A percentile compares a stretch with the other conserved stretches of the same genome.
phyloP scores from a whole-genome alignment of 2,797 vertebrate genomes.

The Pantherophis alleghaniensis region DNA sequence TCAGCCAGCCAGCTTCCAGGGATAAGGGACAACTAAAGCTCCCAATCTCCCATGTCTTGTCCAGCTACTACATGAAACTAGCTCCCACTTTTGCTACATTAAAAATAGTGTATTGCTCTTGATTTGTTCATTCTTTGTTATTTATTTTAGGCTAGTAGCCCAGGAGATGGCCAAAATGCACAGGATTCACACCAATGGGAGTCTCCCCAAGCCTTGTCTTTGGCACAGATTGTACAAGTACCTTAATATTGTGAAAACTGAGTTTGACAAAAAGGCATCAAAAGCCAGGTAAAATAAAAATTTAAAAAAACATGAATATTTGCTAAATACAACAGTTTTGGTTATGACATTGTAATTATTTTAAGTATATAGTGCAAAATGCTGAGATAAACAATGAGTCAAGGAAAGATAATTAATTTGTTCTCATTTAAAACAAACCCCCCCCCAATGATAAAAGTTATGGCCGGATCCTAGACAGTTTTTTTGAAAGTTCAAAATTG shows the following conservation, averaged over 20 bases:
- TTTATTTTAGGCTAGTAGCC: constrained; percentile 82
- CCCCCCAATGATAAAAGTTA: constrained; percentile 11
- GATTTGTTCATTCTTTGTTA: accelerated
- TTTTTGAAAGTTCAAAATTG: neutral
- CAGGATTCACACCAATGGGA: constrained; percentile 91
- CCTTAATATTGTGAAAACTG: constrained; percentile 86
- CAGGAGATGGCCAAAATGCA: constrained; percentile 94
- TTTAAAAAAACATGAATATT: constrained; percentile 27
- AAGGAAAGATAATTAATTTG: neutral
- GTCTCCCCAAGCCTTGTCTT: constrained; percentile 88
- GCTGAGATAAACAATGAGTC: neutral
- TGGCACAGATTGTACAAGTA: constrained; percentile 93
- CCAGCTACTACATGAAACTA: neutral
- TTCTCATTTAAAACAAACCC: neutral
- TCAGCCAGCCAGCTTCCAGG: neutral
- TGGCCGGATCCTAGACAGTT: accelerated
- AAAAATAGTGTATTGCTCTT: neutral
- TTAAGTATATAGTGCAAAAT: neutral
- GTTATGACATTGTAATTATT: neutral
- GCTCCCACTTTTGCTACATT: neutral
- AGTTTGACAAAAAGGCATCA: constrained; percentile 85
- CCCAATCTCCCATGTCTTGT: neutral
- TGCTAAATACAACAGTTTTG: constrained; percentile 42
- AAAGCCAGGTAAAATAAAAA: constrained; percentile 83
- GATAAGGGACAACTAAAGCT: neutral